Percentiles rank a stretch among this genome's conserved stretches.
Evolutionary conservation across 2,888 invertebrate species (phyloP).

Genomic region (Hanleya hanleyi): DNA sequence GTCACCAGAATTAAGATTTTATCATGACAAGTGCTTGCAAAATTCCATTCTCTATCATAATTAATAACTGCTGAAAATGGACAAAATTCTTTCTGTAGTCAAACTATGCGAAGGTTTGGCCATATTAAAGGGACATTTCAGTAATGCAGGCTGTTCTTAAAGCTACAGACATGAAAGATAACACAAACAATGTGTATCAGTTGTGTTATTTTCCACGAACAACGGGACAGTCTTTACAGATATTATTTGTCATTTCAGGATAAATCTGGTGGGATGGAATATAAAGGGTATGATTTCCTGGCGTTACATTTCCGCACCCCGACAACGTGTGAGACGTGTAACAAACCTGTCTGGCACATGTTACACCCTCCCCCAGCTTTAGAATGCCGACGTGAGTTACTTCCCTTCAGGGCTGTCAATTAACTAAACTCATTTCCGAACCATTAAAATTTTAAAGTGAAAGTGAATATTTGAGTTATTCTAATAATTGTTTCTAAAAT

Average conservation of each 20-base stretch:
- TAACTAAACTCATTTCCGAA: too few species aligned
- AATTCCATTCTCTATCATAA: too few species aligned
- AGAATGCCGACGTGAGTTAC: slow-evolving; percentile 91
- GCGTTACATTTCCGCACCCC: slow-evolving; percentile 98
- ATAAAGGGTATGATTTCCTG: slow-evolving; percentile 96
- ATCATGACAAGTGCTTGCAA: too few species aligned
- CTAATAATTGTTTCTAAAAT: too few species aligned
- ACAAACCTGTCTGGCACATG: slow-evolving; percentile 97
- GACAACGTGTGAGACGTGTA: slow-evolving; percentile 97
- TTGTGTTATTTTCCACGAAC: not conserved
- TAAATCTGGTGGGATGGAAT: slow-evolving; percentile 76
- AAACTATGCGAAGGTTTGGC: too few species aligned
- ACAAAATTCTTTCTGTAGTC: too few species aligned
- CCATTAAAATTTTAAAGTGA: too few species aligned
- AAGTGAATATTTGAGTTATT: too few species aligned
- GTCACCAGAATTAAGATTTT: too few species aligned
- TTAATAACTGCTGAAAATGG: too few species aligned
- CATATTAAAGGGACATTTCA: too few species aligned
- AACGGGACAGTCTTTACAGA: not conserved
- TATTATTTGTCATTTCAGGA: slow-evolving; percentile 54
- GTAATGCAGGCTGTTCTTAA: not conserved
- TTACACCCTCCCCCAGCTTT: slow-evolving; percentile 97
- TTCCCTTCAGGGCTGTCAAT: too few species aligned
- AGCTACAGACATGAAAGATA: not conserved
- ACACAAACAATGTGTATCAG: not conserved